Evolutionary conservation across 2,888 invertebrate species (phyloP).

Genomic region (Pteria penguin): DNA sequence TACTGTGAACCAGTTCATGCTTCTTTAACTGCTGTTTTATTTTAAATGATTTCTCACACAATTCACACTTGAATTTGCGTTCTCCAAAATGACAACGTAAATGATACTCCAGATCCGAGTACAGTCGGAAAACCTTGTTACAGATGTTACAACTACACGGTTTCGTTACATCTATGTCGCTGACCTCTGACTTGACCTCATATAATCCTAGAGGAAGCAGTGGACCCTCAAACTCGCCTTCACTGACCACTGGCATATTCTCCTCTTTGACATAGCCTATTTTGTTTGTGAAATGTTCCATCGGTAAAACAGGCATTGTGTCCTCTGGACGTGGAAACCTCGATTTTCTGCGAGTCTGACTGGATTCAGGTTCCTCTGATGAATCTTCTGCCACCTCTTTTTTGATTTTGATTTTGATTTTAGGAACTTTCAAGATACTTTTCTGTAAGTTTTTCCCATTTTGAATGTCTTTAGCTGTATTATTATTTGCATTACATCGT

Average conservation of each 20-base stretch:
- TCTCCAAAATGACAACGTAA: conserved; percentile 34
- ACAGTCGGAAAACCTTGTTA: conserved; percentile 53
- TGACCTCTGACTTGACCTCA: background rate
- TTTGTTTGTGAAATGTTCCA: conserved; percentile 28
- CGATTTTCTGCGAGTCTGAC: background rate
- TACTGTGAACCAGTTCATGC: conserved; percentile 18
- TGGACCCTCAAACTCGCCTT: background rate
- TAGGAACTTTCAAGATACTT: background rate
- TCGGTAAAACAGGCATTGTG: conserved; percentile 7
- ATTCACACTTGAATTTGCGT: conserved; percentile 15
- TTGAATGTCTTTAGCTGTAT: background rate
- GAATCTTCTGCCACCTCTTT: background rate
- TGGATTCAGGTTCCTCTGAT: background rate
- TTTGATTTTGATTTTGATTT: background rate
- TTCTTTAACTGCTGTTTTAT: conserved; percentile 10
- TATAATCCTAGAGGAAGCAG: conserved; percentile 17
- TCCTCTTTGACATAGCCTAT: conserved; percentile 22
- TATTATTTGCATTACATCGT: background rate
- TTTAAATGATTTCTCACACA: conserved; percentile 28
- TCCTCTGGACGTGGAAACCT: background rate
- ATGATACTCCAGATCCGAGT: conserved; percentile 50
- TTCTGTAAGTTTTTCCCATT: background rate
- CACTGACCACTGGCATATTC: background rate
- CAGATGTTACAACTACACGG: conserved; percentile 49
- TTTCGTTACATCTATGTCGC: conserved; percentile 15